These are phyloP conservation scores for Paragorgia papillata DNA, from an alignment of 92 coral and sea anemone species.

Conservation along the genomic window DNA sequence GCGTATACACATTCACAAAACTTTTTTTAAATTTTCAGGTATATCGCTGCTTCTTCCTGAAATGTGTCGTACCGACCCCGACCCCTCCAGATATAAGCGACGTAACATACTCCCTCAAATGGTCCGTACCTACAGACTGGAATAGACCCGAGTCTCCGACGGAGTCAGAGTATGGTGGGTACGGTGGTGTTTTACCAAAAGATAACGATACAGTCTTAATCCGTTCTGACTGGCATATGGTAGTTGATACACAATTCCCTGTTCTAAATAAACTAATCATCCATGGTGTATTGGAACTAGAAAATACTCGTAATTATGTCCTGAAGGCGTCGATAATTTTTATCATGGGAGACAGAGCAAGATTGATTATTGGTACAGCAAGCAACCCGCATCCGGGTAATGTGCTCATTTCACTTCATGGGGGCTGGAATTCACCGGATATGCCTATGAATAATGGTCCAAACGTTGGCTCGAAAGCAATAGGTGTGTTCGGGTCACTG, in stretches of 20 bases:
- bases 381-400: slow-evolving; percentile 75
- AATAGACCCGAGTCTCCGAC: slow-evolving; percentile 61
- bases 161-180: slow-evolving; percentile 75
- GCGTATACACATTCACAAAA: no score
- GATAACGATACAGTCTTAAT: slow-evolving; percentile 85
- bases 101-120: slow-evolving; percentile 62
- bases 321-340: slow-evolving; percentile 79
- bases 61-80: slow-evolving; percentile 75
- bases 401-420: slow-evolving; percentile 72
- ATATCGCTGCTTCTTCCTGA: slow-evolving; percentile 70
- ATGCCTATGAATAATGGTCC: slow-evolving; percentile 77
- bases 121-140: slow-evolving; percentile 92
- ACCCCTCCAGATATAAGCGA: slow-evolving; percentile 80
- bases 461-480: slow-evolving; percentile 76
- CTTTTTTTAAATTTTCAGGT: slow-evolving; percentile 51
- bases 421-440: slow-evolving; percentile 84
- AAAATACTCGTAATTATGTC: slow-evolving; percentile 70
- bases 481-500: slow-evolving; percentile 74
- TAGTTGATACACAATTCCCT: slow-evolving; percentile 76
- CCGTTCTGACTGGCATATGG: slow-evolving; percentile 82
- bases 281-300: slow-evolving; percentile 83
- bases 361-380: slow-evolving; percentile 83
- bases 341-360: slow-evolving; percentile 66
- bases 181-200: slow-evolving; percentile 71
- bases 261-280: slow-evolving; percentile 65